Evolutionary conservation across 2,888 invertebrate genomes (phyloP), one percentile per base, ranked within the genome.

Genomic region (Galeopsomyia nigrocyanea): DNA sequence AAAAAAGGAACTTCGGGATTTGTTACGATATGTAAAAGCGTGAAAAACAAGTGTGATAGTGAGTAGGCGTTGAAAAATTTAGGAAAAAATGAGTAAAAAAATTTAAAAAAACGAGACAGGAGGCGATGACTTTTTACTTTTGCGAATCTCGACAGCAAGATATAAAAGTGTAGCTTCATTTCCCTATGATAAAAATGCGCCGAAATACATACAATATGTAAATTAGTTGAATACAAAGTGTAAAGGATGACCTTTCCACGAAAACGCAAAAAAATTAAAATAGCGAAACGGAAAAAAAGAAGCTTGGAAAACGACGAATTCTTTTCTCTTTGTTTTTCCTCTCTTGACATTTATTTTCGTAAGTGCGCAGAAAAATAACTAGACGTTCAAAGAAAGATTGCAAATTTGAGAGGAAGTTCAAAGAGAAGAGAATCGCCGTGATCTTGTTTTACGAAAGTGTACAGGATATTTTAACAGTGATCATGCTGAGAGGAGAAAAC

Each of bases 111-210:
- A 39, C 13, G 21, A 47, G 3, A 58, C 31, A 60, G 46, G 57
- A 74, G 70, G 74, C 74, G 70, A 74, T 73, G 73, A 73, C 73
- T 74, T 74, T 74, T 74, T 71, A 70, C 74, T 74, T 74, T 74
- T 70, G 74, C 74, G 68, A 74, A 74, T 74, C 74, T 74, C 74
- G 70, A 74, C 68, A 67, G 19, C 62, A 50, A 60, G 17, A 39
- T 53, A 39, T 53, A 57, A 67, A 63, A 63, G 47, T 58, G 13
- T 73, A 64, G 64, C 50, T 68, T 65, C 60, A 19, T 61, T 69
- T 65, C 31, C 66, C 60, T 58, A 69, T 47, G 56, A 61, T 14
- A 64, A 62, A 39, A 62, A 39, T 65, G 53, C 62, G 67, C 55
- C 71, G 68, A 73, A 62, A 17, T 68, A 39, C 57, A 63, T 62